These are phyloP conservation scores for Columba janthina DNA, from an alignment of 2,113 vertebrate genomes.

Conservation along the genomic window DNA sequence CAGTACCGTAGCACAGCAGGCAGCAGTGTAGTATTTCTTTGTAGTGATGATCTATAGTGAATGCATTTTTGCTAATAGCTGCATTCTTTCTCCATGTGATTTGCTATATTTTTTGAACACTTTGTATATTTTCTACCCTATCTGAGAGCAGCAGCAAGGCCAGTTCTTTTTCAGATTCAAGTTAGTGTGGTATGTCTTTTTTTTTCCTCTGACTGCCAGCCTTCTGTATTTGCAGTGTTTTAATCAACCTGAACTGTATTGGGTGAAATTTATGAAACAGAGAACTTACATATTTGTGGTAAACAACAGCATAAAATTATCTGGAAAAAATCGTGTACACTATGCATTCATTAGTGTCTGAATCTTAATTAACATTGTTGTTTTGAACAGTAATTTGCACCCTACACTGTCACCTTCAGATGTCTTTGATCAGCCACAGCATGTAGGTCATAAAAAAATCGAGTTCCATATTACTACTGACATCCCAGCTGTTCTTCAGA, in stretches of 20 bases:
- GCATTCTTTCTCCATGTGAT: neutral
- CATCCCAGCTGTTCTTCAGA: constrained; percentile 73
- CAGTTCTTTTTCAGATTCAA: neutral
- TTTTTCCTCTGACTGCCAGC: neutral
- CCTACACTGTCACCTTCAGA: constrained; percentile 86
- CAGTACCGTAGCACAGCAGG: neutral
- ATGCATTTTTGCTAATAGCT: neutral
- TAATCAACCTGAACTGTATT: neutral
- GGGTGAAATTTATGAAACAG: neutral
- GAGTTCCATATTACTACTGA: constrained; percentile 92
- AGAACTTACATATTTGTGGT: neutral
- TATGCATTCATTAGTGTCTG: neutral
- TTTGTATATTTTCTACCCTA: neutral
- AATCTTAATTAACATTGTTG: neutral
- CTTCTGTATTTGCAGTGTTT: neutral
- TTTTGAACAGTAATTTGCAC: constrained; percentile 77
- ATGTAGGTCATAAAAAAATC: constrained; percentile 86
- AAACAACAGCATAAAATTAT: neutral
- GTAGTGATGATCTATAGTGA: neutral
- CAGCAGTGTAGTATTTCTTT: neutral
- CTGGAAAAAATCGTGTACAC: neutral
- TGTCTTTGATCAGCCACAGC: constrained; percentile 91
- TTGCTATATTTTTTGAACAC: neutral
- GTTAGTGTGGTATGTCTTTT: neutral
- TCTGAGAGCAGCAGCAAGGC: neutral